These are phyloP conservation scores for Gobius niger DNA, from an alignment of 2,113 vertebrate genomes.

Conservation along the genomic window DNA sequence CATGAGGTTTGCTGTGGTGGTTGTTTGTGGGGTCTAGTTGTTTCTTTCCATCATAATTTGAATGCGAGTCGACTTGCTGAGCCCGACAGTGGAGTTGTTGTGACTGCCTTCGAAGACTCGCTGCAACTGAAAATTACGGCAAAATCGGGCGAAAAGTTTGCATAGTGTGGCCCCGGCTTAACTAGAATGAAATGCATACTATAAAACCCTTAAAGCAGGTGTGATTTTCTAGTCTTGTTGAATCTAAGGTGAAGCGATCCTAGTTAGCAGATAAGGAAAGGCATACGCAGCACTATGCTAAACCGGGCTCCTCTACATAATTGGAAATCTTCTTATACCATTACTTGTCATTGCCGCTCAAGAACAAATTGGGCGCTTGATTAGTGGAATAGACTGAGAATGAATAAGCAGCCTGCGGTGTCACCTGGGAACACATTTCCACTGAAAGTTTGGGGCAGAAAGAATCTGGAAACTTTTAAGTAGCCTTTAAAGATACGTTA, in stretches of 20 bases:
- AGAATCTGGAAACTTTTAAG: not conserved
- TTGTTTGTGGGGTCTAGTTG: no score
- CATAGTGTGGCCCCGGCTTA: not conserved
- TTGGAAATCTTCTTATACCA: slow-evolving; percentile 3
- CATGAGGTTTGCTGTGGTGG: no score
- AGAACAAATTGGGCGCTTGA: not conserved
- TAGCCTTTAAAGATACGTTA: not conserved
- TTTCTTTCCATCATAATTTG: no score
- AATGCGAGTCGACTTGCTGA: no score
- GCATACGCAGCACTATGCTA: not conserved
- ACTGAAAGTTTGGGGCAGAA: not conserved
- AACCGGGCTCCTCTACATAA: not conserved
- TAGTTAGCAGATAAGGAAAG: not conserved
- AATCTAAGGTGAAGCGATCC: not conserved
- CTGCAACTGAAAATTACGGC: no score
- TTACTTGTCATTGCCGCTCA: not conserved
- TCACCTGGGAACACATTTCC: not conserved
- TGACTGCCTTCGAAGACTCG: no score
- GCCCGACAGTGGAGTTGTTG: no score
- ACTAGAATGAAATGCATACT: not conserved
- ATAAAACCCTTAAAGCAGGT: not conserved
- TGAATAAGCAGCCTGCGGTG: not conserved
- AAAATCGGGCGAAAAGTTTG: no score
- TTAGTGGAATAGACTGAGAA: slow-evolving; percentile 9
- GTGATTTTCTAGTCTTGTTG: not conserved